Evolutionary conservation across 1,140 invertebrate genomes (phyloP), one percentile per base, ranked within the genome.

Genomic region (Penaeus japonicus): DNA sequence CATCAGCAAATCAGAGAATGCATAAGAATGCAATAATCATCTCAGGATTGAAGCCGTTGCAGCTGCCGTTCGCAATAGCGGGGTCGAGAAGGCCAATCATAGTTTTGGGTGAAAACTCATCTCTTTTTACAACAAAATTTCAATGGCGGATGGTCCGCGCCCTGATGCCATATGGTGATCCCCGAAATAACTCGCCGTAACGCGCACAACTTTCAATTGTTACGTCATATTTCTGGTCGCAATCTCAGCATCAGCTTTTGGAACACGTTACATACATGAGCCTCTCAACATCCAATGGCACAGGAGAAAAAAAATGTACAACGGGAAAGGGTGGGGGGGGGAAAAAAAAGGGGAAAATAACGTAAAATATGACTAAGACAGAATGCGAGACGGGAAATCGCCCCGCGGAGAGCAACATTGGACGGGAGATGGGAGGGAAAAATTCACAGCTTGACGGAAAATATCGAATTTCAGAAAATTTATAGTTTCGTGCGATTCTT

Each of bases 391-490:
- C 85, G 81, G 85, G 85, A 87, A 73, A 87, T 81, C 59, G 78
- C 78, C 77, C 59, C 78, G 79, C 78, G 15, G 85, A 81, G 85
- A 87, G 79, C 78, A 54, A 75, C 78, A 75, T 22, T 54, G 79
- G 85, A 65, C 78, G 85, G 79, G 79, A 82, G 85, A 75, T 75
- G 85, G 79, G 85, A 73, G 57, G 85, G 79, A 87, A 87, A 79
- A 87, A 82, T 87, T 87, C 85, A 87, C 85, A 87, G 85, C 79
- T 70, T 87, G 85, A 87, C 85, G 85, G 85, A 81, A 87, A 82
- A 87, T 87, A 87, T 87, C 85, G 85, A 87, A 82, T 87, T 81
- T 73, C 85, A 81, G 78, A 82, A 87, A 87, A 87, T 87, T 87
- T 87, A 87, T 87, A 87, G 85, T 87, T 81, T 65, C 54, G 85